phyloP scores from a whole-genome alignment of 2,888 invertebrate species.

The Xestia sexstrigata region DNA sequence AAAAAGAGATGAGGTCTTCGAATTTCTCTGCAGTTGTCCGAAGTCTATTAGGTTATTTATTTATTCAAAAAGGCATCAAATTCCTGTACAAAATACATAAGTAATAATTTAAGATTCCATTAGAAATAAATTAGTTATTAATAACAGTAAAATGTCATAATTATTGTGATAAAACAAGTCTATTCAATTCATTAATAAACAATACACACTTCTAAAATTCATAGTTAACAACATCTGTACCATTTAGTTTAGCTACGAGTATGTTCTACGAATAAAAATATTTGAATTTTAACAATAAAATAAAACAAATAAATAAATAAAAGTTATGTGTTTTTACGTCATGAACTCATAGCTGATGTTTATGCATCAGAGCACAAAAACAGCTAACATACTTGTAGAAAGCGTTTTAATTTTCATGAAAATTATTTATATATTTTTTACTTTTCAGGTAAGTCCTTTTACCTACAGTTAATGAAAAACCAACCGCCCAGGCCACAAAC shows the following conservation, averaged over 20 bases:
- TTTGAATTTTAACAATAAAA: neutral
- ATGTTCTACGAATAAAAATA: neutral
- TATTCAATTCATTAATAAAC: neutral
- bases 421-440: neutral
- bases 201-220: neutral
- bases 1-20: neutral
- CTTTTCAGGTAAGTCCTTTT: conserved; percentile 49
- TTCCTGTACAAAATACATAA: neutral
- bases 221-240: neutral
- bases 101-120: neutral
- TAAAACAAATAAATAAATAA: no score
- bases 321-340: neutral
- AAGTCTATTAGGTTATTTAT: neutral
- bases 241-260: neutral
- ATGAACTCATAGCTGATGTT: neutral
- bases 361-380: neutral
- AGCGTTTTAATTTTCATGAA: neutral
- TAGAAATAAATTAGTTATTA: neutral
- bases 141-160: no score
- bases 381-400: neutral
- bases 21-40: neutral
- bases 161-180: neutral
- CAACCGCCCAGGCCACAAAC: neutral
- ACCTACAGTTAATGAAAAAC: no score
- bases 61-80: neutral